Conservation (phyloP, 2,113 vertebrate species). For the Dryoscopus gambensis region DNA sequence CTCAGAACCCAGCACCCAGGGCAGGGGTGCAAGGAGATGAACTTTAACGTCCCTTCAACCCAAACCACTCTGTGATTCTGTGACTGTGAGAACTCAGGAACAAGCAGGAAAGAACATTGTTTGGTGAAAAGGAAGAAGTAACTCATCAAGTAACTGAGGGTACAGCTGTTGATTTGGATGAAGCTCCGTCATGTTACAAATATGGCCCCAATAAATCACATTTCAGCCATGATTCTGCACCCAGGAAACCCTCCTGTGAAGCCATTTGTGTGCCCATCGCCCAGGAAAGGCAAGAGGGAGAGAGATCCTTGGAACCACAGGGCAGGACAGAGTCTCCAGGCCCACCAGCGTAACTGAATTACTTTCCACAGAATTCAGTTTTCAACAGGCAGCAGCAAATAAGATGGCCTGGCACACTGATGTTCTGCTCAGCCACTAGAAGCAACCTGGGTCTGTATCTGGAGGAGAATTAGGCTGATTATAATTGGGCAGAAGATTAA, state of each 20-base stretch:
- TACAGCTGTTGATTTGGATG: background rate
- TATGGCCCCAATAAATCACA: background rate
- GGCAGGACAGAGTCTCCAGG: background rate
- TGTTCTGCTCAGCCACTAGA: background rate
- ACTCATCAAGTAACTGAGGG: background rate
- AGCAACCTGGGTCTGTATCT: background rate
- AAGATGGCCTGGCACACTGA: background rate
- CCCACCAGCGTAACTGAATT: background rate
- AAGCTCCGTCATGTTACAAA: background rate
- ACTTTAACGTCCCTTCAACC: background rate
- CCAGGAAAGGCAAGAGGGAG: background rate
- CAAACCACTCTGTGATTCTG: background rate
- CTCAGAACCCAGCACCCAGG: background rate
- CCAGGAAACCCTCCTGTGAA: background rate
- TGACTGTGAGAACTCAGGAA: background rate
- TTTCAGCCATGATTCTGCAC: background rate
- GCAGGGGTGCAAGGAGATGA: rapidly evolving
- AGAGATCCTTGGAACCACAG: background rate
- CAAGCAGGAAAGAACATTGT: background rate
- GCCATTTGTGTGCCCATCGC: background rate
- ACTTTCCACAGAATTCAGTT: background rate
- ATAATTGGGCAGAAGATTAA: background rate
- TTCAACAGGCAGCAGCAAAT: background rate
- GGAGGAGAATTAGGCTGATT: background rate
- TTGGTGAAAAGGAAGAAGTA: background rate